These are phyloP conservation scores for Oplegnathus fasciatus DNA, from an alignment of 2,113 vertebrate species.

Conservation along the genomic window DNA sequence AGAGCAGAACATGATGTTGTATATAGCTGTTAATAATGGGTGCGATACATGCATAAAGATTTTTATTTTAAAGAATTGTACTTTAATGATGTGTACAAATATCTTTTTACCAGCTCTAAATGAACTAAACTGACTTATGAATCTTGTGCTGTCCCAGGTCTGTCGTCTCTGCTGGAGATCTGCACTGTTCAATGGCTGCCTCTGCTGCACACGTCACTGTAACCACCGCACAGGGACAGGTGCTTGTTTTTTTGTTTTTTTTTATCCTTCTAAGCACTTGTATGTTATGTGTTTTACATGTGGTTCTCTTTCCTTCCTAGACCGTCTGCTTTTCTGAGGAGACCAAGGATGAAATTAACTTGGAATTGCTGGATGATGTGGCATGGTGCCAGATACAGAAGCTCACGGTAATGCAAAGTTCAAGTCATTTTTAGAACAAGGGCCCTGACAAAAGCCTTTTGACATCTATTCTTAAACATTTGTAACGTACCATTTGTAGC, in stretches of 20 bases:
- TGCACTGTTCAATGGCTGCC: constrained; percentile 61
- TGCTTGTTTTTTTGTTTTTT: neutral
- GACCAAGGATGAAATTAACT: constrained; percentile 68
- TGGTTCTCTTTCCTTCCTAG: constrained; percentile 18
- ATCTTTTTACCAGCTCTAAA: neutral
- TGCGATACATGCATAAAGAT: no score
- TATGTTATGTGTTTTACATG: neutral
- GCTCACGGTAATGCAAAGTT: constrained; percentile 44
- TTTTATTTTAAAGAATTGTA: no score
- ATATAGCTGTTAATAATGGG: no score
- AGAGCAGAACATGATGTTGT: neutral
- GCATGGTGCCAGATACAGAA: constrained; percentile 72
- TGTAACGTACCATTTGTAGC: neutral
- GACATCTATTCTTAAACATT: neutral
- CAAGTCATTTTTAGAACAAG: neutral
- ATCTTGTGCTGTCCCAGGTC: constrained; percentile 51
- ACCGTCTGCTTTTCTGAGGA: constrained; percentile 74
- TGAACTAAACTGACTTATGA: no score
- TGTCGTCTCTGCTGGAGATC: constrained; percentile 71
- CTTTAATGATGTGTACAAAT: no score
- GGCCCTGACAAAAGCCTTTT: neutral
- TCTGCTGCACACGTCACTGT: constrained; percentile 72
- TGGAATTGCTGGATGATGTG: constrained; percentile 74
- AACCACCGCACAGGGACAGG: constrained; percentile 75
- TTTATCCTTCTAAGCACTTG: neutral